Base-by-base conservation (phyloP, 2,797 vertebrate genomes). In the Cryptoblepharus egeriae region DNA sequence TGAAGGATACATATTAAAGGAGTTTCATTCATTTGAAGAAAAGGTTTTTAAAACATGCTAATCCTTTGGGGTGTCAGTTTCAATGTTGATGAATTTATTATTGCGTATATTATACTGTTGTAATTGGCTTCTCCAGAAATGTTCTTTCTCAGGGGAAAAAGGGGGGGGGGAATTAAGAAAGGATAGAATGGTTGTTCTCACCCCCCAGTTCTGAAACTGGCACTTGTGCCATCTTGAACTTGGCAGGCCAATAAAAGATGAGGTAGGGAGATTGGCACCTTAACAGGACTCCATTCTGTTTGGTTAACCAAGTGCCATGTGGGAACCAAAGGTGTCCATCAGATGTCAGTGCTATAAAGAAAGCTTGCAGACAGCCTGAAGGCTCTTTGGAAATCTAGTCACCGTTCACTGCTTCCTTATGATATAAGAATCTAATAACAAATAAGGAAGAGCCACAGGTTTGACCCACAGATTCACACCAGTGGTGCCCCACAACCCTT, bases 91-190 rank as follows among this genome's bases (percentile, higher is more conserved):
- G 75, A 88, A 80, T 69, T 79, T 4, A 37, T 76, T 3, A 74
- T 61, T 84, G 87, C 79, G 65, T 77, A 85, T 86, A 83, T 91
- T 87, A 84, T 65, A 12, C 24, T 55, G 84, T 68, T n/a, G 82
- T 30, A 20, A 90, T 52, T 87, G 90, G 86, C 64, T 82, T 82
- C 24, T 32, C 39, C 75, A 57, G 81, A 83, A 82, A 81, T 69
- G 35, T 5, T 57, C 79, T 81, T 82, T 84, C 64, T 37, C 3
- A 20, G 30, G 68, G 58, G 60, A 32, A 49, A 32, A 65, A 30
- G 74, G 3, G 65, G 32, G n/a, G n/a, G n/a, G n/a, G n/a, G n/a
- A n/a, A n/a, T n/a, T n/a, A n/a, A n/a, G n/a, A n/a, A n/a, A n/a
- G 3, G 28, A 15, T 22, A 10, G 39, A 42, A 49, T 61, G 72